Base-by-base conservation (phyloP, 2,888 invertebrate genomes). In the Drosophila percnosoma region DNA sequence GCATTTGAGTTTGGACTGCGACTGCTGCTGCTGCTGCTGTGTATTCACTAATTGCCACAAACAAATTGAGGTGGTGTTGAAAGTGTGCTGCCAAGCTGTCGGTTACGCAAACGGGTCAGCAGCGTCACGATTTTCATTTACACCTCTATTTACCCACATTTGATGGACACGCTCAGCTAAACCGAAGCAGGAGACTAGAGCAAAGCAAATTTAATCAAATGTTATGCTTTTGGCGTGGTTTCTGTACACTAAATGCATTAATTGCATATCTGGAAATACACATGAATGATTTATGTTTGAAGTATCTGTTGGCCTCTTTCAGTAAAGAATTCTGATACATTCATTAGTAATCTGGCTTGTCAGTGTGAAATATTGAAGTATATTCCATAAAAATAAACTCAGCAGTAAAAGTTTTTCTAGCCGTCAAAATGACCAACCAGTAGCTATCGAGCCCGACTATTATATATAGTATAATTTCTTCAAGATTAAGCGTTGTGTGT, bases 21-120 rank as follows among this genome's bases (percentile, higher is more conserved):
- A 15, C 60, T 70, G 53, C 51, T 45, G 52, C 51, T 11, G 51
- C 3, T 52, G 53, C 15, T 29, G 36, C 55, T 78, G 61, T 75
- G 80, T 72, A 68, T 62, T 75, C 67, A 88, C 85, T 85, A 86
- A 88, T 88, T 78, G 75, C 89, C 65, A 70, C 69, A 58, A 76
- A 76, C 60, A 61, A 68, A 65, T 66, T 54, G 68, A 68, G 55
- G n/a, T 57, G 72, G 71, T 82, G 83, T 75, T 69, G 83, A 78
- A 82, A 85, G 75, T 87, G 51, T 36, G 48, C 61, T 75, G 61
- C 54, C 24, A 31, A 53, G 38, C 70, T 73, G 63, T 40, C 65
- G 58, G 73, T 88, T 85, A 86, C 77, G 88, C 86, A 85, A 85
- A 45, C 77, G 63, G 88, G 88, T 81, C 88, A 88, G 69, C 67